These are phyloP conservation scores for Palythoa caribaeorum DNA, from an alignment of 92 coral and sea anemone genomes.

Conservation along the genomic window DNA sequence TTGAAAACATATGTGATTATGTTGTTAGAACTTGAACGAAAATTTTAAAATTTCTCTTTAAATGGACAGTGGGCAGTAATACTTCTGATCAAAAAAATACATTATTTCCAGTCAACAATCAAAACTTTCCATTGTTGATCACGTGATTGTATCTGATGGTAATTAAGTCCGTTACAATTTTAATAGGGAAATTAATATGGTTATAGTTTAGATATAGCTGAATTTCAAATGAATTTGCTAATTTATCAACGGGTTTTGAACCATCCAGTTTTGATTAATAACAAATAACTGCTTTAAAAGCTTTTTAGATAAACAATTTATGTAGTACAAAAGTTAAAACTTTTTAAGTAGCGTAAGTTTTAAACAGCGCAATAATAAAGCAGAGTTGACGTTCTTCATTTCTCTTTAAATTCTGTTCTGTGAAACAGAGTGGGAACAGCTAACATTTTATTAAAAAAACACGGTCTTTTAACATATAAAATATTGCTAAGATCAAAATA, in stretches of 20 bases:
- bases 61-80: too few species aligned
- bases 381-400: too few species aligned
- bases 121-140: too few species aligned
- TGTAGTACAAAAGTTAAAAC: not conserved
- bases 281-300: not conserved
- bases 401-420: not conserved
- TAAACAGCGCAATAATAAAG: not conserved
- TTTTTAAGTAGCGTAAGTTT: not conserved
- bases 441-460: not conserved
- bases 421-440: not conserved
- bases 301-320: too few species aligned
- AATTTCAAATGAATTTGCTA: slow-evolving; percentile 9
- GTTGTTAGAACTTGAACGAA: too few species aligned
- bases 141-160: too few species aligned
- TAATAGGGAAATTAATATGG: too few species aligned
- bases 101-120: too few species aligned
- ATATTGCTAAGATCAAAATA: not conserved
- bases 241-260: not conserved
- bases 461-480: not conserved
- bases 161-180: too few species aligned
- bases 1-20: too few species aligned
- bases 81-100: too few species aligned
- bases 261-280: not conserved
- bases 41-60: too few species aligned
- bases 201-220: not conserved